Percentiles rank a stretch among this genome's conserved stretches.
phyloP scores from a whole-genome alignment of 2,888 invertebrate species.

The Lasioglossum lativentre region DNA sequence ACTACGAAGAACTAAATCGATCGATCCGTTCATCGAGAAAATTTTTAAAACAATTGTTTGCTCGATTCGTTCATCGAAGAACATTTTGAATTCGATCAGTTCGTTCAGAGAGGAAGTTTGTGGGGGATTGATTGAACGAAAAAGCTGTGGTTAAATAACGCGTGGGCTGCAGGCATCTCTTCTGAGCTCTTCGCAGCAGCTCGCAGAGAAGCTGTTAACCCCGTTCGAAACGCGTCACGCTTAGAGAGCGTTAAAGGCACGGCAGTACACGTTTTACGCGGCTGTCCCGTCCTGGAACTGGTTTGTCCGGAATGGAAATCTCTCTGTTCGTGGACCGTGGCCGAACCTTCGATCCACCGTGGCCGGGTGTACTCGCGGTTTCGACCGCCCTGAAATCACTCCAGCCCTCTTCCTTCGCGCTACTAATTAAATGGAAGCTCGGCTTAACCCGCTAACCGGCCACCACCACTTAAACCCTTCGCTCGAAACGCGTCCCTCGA shows the following conservation, averaged over 20 bases:
- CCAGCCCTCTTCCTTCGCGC: not conserved
- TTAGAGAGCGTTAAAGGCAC: slow-evolving; percentile 1
- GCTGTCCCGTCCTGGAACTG: slow-evolving; percentile 45
- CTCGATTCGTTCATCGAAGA: not conserved
- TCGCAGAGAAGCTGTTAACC: slow-evolving; percentile 46
- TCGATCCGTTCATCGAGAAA: not conserved
- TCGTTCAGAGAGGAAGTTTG: not conserved
- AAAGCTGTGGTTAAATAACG: not conserved
- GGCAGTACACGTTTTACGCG: slow-evolving; percentile 19
- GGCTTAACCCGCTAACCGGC: not conserved
- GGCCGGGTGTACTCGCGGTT: not conserved
- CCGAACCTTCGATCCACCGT: slow-evolving; percentile 28
- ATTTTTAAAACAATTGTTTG: not conserved
- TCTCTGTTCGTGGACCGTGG: slow-evolving; percentile 32
- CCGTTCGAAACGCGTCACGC: slow-evolving; percentile 32
- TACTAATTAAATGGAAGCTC: slow-evolving; percentile 9
- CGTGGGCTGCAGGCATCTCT: not conserved
- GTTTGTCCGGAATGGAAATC: slow-evolving; percentile 56
- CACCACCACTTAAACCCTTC: not conserved
- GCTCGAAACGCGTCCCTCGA: not conserved
- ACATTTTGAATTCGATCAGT: not conserved
- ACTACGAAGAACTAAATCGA: not conserved
- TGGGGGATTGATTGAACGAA: not conserved
- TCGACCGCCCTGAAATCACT: not conserved
- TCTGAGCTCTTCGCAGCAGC: not conserved